A percentile compares a stretch with the other conserved stretches of the same genome.
Conservation (phyloP, 2,888 invertebrate species). For the Andrena dorsata region DNA sequence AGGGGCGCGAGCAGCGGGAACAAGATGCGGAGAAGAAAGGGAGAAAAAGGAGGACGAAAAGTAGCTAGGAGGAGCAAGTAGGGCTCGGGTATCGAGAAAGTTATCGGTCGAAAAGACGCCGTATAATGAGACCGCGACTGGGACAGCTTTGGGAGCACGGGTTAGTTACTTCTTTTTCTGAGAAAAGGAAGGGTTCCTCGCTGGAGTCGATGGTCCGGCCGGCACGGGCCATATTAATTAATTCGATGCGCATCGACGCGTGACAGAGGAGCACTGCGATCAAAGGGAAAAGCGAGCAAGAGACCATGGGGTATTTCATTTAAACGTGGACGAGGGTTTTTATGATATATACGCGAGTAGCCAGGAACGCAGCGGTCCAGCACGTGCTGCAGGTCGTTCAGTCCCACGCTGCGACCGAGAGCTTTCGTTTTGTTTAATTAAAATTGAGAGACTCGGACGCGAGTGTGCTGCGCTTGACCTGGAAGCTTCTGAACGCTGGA, state of each 20-base stretch:
- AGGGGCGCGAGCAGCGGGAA: neutral
- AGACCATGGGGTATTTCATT: conserved; percentile 19
- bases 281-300: conserved; percentile 24
- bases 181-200: conserved; percentile 30
- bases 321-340: neutral
- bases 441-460: neutral
- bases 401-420: neutral
- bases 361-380: neutral
- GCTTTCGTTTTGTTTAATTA: conserved; percentile 20
- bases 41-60: conserved; percentile 6
- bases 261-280: conserved; percentile 44
- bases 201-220: conserved; percentile 26
- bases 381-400: neutral
- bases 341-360: neutral
- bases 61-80: neutral
- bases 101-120: conserved; percentile 54
- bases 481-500: neutral
- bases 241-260: conserved; percentile 56
- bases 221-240: conserved; percentile 60
- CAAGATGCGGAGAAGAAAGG: neutral
- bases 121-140: conserved; percentile 53
- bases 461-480: neutral
- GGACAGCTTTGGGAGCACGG: neutral
- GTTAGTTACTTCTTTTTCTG: conserved; percentile 20
- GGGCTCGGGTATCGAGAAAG: conserved; percentile 53